These are phyloP conservation scores for Yponomeuta cagnagella DNA, from an alignment of 2,888 invertebrate genomes.

Conservation along the genomic window DNA sequence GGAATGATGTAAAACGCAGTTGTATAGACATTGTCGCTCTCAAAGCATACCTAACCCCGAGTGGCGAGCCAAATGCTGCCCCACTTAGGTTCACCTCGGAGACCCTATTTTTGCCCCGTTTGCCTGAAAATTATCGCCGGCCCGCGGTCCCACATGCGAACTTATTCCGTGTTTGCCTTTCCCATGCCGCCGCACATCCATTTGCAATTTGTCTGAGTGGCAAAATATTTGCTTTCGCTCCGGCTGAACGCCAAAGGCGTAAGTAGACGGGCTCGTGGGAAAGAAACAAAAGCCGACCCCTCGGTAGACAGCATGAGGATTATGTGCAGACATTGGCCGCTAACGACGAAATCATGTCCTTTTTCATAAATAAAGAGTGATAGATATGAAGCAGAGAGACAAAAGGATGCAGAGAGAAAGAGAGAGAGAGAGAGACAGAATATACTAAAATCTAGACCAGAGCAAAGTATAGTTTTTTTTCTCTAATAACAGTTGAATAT, in stretches of 20 bases:
- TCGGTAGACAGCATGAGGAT: background rate
- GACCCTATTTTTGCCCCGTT: background rate
- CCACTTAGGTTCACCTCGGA: background rate
- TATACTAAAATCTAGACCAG: too few species aligned
- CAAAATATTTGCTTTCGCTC: conserved; percentile 28
- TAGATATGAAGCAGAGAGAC: background rate
- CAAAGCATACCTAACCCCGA: background rate
- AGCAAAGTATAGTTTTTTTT: too few species aligned
- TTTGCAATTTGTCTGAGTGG: conserved; percentile 37
- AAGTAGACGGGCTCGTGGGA: conserved; percentile 7
- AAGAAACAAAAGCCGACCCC: conserved; percentile 12
- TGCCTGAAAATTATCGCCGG: conserved; percentile 7
- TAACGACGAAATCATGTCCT: background rate
- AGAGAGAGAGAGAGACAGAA: background rate
- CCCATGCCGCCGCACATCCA: conserved; percentile 28
- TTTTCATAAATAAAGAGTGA: background rate
- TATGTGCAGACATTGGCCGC: background rate
- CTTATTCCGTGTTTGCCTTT: conserved; percentile 17
- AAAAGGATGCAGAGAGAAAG: background rate
- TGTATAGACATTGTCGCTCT: background rate
- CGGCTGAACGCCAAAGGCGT: conserved; percentile 15
- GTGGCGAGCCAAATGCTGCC: background rate
- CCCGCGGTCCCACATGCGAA: background rate
- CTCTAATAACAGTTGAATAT: too few species aligned
- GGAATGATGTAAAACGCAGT: background rate